These are phyloP conservation scores for Chinchilla lanigera DNA, from an alignment of 2,113 vertebrate genomes.

Conservation along the genomic window DNA sequence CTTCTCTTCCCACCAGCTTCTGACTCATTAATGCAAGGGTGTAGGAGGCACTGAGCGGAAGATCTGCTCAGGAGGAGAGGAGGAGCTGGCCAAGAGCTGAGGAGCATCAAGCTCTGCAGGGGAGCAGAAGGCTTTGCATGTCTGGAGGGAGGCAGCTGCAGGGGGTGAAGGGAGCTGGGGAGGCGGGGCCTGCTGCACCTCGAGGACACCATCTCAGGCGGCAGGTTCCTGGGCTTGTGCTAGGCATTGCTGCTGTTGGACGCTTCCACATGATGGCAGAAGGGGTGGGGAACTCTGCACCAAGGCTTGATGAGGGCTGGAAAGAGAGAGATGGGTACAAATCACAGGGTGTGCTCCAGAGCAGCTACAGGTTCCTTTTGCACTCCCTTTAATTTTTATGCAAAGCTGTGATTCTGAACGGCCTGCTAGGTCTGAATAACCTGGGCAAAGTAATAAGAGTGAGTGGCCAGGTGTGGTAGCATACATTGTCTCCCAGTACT, in stretches of 20 bases:
- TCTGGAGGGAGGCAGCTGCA: background rate
- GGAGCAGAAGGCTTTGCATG: background rate
- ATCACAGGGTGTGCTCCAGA: background rate
- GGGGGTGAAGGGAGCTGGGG: background rate
- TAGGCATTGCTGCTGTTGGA: background rate
- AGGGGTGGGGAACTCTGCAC: background rate
- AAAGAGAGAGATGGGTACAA: background rate
- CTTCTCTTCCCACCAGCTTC: background rate
- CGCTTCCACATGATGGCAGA: background rate
- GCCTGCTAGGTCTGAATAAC: background rate
- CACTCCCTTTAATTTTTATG: background rate
- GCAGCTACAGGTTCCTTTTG: background rate
- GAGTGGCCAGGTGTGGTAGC: background rate
- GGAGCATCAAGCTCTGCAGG: background rate
- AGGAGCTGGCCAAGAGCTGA: background rate
- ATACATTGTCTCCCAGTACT: background rate
- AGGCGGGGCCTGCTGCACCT: background rate
- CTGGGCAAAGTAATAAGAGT: background rate
- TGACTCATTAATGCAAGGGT: background rate
- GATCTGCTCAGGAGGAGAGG: background rate
- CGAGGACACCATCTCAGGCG: background rate
- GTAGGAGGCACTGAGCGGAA: background rate
- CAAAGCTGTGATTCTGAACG: conserved; percentile 3
- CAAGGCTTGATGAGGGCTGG: background rate
- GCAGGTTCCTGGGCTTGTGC: background rate